Evolutionary conservation across 2,888 invertebrate species (phyloP), one percentile per base, ranked within the genome.

Genomic region (Tanaodytes sp.): DNA sequence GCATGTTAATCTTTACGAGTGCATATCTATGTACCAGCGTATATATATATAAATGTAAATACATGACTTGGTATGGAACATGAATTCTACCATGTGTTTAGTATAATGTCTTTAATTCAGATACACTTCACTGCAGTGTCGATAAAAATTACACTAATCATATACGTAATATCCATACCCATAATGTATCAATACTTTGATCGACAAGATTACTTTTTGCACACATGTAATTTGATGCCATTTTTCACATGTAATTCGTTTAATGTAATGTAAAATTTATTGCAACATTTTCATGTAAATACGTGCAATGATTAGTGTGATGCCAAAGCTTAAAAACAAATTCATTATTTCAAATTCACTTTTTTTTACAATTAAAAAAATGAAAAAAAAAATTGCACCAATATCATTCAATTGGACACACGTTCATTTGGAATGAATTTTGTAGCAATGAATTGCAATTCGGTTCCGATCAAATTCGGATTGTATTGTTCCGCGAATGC

Each of bases 401-500:
- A n/a, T n/a, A n/a, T n/a, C n/a, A n/a, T n/a, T n/a, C n/a, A n/a
- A n/a, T n/a, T n/a, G n/a, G n/a, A n/a, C n/a, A n/a, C n/a, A n/a
- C n/a, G n/a, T n/a, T n/a, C n/a, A n/a, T n/a, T n/a, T n/a, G n/a
- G n/a, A n/a, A n/a, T 23, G 4, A 23, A 23, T 23, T 4, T 70
- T 70, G 31, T 79, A 87, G 86, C 79, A 88, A 88, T 80, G 85
- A 87, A 74, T 88, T 89, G 84, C 88, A 90, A 77, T 91, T 92
- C 86, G 89, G 88, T 79, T 88, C 88, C 74, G 89, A 91, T 82
- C 92, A 93, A 87, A 91, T 96, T 67, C 89, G 95, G 76, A 88
- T 96, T 78, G 88, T 96, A 80, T 87, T 96, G 73, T 95, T 93
- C 86, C 90, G 91, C 81, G 96, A 96, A 87, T 93, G 94, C 84